A percentile compares a stretch with the other conserved stretches of the same genome.
Evolutionary conservation across 2,113 vertebrate species (phyloP).

Genomic region (Platichthys flesus): DNA sequence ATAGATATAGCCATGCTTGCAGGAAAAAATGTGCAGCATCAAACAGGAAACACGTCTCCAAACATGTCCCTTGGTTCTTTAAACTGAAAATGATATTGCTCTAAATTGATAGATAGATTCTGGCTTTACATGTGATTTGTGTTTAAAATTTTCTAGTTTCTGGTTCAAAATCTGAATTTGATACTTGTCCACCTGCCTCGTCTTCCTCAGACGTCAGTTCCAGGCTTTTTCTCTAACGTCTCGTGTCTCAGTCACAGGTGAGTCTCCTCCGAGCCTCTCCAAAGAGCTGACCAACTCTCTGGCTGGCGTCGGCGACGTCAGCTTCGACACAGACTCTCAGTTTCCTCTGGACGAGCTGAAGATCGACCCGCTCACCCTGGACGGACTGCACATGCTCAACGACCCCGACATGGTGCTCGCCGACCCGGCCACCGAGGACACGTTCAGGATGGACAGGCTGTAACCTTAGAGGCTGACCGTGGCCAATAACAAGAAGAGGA

Average conservation of each 20-base stretch:
- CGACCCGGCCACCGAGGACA: conserved; percentile 97
- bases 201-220: not conserved
- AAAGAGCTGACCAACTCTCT: conserved; percentile 96
- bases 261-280: conserved; percentile 97
- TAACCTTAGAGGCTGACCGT: conserved; percentile 67
- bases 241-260: conserved; percentile 90
- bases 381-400: conserved; percentile 99
- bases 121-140: too few species aligned
- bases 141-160: too few species aligned
- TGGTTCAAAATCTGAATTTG: too few species aligned
- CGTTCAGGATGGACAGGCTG: conserved; percentile 98
- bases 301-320: conserved; percentile 92
- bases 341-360: conserved; percentile 98
- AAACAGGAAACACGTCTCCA: too few species aligned
- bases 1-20: too few species aligned
- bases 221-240: conserved; percentile 5
- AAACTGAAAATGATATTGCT: too few species aligned
- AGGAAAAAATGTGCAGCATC: too few species aligned
- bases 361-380: conserved; percentile 97
- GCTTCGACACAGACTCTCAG: conserved; percentile 95
- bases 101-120: too few species aligned
- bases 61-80: too few species aligned
- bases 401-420: conserved; percentile 98
- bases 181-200: not conserved
- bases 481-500: conserved; percentile 33